Conservation (phyloP, 2,888 invertebrate genomes). For the Noctua comes region DNA sequence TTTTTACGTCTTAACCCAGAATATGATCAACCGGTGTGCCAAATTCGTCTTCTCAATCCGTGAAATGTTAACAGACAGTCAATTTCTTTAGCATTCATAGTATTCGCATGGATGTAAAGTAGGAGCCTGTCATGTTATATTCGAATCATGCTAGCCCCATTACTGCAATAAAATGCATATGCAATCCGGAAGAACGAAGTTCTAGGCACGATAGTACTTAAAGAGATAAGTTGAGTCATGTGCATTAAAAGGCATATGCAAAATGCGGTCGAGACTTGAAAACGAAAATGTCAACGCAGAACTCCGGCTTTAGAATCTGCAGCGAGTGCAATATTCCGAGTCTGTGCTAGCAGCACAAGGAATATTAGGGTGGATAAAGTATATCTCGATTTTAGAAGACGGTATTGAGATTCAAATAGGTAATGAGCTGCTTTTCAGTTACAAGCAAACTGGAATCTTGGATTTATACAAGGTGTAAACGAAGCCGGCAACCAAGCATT, state of each 20-base stretch:
- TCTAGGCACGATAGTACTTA: slow-evolving; percentile 19
- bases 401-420: slow-evolving; percentile 21
- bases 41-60: not conserved
- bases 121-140: not conserved
- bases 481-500: no score
- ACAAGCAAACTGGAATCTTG: not conserved
- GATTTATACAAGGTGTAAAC: not conserved
- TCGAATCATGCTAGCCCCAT: not conserved
- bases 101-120: not conserved
- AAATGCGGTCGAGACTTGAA: slow-evolving; percentile 30
- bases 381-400: not conserved
- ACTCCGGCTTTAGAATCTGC: slow-evolving; percentile 28
- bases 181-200: slow-evolving; percentile 1
- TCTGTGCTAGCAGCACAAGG: not conserved
- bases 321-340: slow-evolving; percentile 34
- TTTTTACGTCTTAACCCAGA: not conserved
- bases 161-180: slow-evolving; percentile 20
- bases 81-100: not conserved
- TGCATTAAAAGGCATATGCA: slow-evolving; percentile 38
- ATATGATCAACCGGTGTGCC: not conserved
- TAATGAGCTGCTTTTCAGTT: not conserved
- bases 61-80: not conserved
- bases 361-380: slow-evolving; percentile 35
- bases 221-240: slow-evolving; percentile 33
- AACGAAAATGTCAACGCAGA: slow-evolving; percentile 44